A percentile compares a stretch with the other conserved stretches of the same genome.
Conservation (phyloP, 2,113 vertebrate species). For the Spizaetus ornatus region DNA sequence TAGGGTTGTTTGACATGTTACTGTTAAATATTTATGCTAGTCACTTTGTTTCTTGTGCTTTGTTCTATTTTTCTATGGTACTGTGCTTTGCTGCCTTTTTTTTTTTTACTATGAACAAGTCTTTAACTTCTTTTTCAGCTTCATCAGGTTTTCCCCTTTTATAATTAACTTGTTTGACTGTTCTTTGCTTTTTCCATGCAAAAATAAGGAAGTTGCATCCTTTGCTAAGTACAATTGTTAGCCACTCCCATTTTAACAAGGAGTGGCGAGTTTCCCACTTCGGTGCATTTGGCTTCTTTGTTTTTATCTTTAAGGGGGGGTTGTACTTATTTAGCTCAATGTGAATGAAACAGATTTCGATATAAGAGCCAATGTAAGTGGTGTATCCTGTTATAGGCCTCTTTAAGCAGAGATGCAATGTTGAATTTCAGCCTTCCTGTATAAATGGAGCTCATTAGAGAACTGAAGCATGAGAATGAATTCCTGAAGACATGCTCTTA, state of each 20-base stretch:
- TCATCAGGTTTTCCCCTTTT: not conserved
- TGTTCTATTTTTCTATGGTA: not conserved
- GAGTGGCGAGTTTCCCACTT: not conserved
- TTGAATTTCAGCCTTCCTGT: not conserved
- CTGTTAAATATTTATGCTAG: not conserved
- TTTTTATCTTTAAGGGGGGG: not conserved
- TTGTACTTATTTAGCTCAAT: not conserved
- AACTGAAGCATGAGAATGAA: not conserved
- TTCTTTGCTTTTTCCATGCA: not conserved
- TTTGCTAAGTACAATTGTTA: not conserved
- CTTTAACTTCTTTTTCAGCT: not conserved
- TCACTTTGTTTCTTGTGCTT: not conserved
- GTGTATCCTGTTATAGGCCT: not conserved
- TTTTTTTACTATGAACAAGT: not conserved
- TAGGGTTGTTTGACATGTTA: not conserved
- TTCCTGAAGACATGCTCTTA: not conserved
- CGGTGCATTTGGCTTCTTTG: not conserved
- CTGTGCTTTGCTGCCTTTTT: not conserved
- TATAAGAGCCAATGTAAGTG: not conserved
- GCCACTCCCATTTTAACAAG: not conserved
- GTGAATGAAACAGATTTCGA: not conserved
- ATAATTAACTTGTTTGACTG: not conserved
- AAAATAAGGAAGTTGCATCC: not conserved
- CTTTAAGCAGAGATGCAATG: not conserved
- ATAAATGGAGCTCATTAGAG: not conserved